phyloP scores from a whole-genome alignment of 2,113 vertebrate species.

The Pristiophorus japonicus region DNA sequence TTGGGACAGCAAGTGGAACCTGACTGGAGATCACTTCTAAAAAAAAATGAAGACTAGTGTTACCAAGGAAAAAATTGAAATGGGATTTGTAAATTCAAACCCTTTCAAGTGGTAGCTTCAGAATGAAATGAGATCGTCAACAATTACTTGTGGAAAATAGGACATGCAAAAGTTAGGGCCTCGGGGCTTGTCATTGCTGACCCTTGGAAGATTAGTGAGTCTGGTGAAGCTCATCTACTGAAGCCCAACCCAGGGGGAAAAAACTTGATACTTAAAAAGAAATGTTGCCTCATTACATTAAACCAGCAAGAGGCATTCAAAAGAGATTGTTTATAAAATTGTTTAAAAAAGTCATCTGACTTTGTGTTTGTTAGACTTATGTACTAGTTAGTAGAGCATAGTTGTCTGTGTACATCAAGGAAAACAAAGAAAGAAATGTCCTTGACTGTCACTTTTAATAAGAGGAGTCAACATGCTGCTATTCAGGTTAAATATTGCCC shows the following conservation, averaged over 20 bases:
- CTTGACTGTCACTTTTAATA: slow-evolving; percentile 95
- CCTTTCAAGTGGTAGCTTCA: slow-evolving; percentile 24
- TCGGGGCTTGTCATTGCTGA: slow-evolving; percentile 29
- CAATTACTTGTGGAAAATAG: slow-evolving; percentile 38
- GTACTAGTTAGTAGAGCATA: slow-evolving; percentile 83
- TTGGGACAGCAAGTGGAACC: not conserved
- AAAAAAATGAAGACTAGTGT: not conserved
- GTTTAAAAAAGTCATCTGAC: slow-evolving; percentile 48
- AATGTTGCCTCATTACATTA: slow-evolving; percentile 83
- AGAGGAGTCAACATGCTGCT: slow-evolving; percentile 90
- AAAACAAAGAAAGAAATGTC: slow-evolving; percentile 90
- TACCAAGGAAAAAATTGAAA: not conserved
- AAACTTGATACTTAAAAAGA: slow-evolving; percentile 76
- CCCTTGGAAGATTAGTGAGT: slow-evolving; percentile 34
- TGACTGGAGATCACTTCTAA: slow-evolving; percentile 4
- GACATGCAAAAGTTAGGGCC: slow-evolving; percentile 34
- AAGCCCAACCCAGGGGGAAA: not conserved
- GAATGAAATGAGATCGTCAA: slow-evolving; percentile 37
- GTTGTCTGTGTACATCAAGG: slow-evolving; percentile 87
- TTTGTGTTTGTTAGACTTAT: slow-evolving; percentile 73
- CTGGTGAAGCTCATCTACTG: slow-evolving; percentile 33
- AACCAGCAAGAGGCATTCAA: slow-evolving; percentile 96
- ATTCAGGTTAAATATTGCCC: slow-evolving; percentile 93
- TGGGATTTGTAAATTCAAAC: slow-evolving; percentile 34
- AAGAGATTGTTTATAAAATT: slow-evolving; percentile 93